A percentile compares a stretch with the other conserved stretches of the same genome.
Conservation (phyloP, 2,888 invertebrate species). For the Trimorus sp. region DNA sequence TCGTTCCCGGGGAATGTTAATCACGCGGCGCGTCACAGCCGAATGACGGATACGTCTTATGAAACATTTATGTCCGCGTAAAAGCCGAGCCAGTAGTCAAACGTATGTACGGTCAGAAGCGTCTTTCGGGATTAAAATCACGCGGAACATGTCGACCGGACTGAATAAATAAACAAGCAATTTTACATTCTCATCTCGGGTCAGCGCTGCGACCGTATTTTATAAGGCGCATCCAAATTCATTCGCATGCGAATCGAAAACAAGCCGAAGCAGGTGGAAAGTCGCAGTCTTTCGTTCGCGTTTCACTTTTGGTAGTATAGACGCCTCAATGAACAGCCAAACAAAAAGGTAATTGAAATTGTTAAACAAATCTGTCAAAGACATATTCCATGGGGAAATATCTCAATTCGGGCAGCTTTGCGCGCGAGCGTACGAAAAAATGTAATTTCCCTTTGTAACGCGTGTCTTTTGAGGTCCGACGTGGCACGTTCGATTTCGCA, state of each 20-base stretch:
- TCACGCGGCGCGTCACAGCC: constrained; percentile 19
- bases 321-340: too few species aligned
- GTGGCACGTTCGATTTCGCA: too few species aligned
- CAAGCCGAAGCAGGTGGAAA: too few species aligned
- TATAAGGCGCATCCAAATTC: background rate
- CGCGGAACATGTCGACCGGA: constrained; percentile 15
- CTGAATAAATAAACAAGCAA: constrained; percentile 35
- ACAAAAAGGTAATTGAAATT: too few species aligned
- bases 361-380: too few species aligned
- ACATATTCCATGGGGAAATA: too few species aligned
- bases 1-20: constrained; percentile 9
- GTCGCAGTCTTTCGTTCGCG: too few species aligned
- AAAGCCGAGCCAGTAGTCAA: constrained; percentile 35
- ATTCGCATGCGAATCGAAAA: constrained; percentile 23
- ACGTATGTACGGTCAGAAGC: constrained; percentile 22
- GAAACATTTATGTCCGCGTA: constrained; percentile 39
- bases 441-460: too few species aligned
- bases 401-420: too few species aligned
- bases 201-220: constrained; percentile 14
- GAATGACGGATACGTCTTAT: constrained; percentile 23
- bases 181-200: constrained; percentile 29
- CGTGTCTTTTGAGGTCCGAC: too few species aligned
- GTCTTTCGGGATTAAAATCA: constrained; percentile 42
- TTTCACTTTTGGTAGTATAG: too few species aligned
- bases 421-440: too few species aligned